Base-by-base conservation (phyloP, 2,113 vertebrate species). In the Benitochromis conjunctus region DNA sequence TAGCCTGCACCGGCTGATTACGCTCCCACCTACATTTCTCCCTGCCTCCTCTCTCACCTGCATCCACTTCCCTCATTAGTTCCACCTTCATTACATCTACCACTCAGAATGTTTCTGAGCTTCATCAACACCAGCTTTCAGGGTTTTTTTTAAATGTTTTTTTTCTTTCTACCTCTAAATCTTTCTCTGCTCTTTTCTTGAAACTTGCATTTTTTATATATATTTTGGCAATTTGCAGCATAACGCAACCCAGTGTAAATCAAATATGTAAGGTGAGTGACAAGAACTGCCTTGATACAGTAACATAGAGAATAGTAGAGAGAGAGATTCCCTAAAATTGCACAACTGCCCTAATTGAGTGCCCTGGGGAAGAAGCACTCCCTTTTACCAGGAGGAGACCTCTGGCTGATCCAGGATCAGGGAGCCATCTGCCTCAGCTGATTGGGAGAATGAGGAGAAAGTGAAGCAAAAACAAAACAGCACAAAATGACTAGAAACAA, bases 1-100 rank as follows among this genome's bases (percentile, higher is more conserved):
- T 1, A 46, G 21, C 13, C 41, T 26, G 41, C 41, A 29, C 41
- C 4, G 9, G n/a, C 66, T 18, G 13, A 29, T 4, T 71, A 24
- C 3, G 0, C 48, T 9, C 0, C 14, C 14, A 4, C 66, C 64
- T 21, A 69, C 64, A 9, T 69, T 69, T 38, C 34, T 21, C 5
- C 34, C 6, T 57, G 56, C 24, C 24, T 58, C 56, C 57, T 18
- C 18, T 29, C 14, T 74, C 66, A 74, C 66, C 41, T 74, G 69
- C 41, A 11, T 48, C 41, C 24, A 74, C 66, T 43, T 29, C 5
- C 24, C 41, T 69, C 62, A 69, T 69, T 1, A 43, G 12, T 24
- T 14, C n/a, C 62, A 66, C 34, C 36, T 46, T 46, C 66, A 7
- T 71, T 7, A 46, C 21, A 26, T 71, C 13, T 8, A 71, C 0